Conservation (phyloP, 1,140 invertebrate genomes). For the Bombus fervidus region DNA sequence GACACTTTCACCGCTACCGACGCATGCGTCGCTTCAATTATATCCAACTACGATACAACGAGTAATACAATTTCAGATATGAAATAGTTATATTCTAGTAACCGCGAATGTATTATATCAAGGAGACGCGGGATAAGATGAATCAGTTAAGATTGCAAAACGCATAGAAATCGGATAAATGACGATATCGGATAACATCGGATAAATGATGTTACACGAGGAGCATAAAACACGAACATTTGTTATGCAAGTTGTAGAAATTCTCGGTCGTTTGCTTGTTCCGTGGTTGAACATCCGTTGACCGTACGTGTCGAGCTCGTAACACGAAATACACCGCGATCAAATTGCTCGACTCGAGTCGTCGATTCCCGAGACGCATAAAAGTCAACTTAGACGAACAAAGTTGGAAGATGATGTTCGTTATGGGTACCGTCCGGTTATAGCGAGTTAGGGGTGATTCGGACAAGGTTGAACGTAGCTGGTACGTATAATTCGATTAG, state of each 20-base stretch:
- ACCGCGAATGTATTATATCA: too few relatives aligned
- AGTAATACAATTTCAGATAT: too few relatives aligned
- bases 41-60: too few relatives aligned
- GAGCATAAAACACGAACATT: too few relatives aligned
- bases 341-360: not conserved
- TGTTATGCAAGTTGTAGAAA: not conserved
- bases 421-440: slow-evolving; percentile 55
- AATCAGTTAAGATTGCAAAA: too few relatives aligned
- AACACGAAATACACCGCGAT: not conserved
- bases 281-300: not conserved
- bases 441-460: slow-evolving; percentile 51
- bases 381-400: not conserved
- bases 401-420: slow-evolving; percentile 72
- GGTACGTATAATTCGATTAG: slow-evolving; percentile 80
- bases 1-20: too few relatives aligned
- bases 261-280: not conserved
- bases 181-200: too few relatives aligned
- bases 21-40: too few relatives aligned
- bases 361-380: not conserved
- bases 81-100: too few relatives aligned
- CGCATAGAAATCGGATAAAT: too few relatives aligned
- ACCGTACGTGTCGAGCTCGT: not conserved
- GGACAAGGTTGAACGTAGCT: slow-evolving; percentile 68
- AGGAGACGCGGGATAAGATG: too few relatives aligned
- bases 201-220: too few relatives aligned